These are phyloP conservation scores for Luffia ferchaultella DNA, from an alignment of 2,888 invertebrate species.

Conservation along the genomic window DNA sequence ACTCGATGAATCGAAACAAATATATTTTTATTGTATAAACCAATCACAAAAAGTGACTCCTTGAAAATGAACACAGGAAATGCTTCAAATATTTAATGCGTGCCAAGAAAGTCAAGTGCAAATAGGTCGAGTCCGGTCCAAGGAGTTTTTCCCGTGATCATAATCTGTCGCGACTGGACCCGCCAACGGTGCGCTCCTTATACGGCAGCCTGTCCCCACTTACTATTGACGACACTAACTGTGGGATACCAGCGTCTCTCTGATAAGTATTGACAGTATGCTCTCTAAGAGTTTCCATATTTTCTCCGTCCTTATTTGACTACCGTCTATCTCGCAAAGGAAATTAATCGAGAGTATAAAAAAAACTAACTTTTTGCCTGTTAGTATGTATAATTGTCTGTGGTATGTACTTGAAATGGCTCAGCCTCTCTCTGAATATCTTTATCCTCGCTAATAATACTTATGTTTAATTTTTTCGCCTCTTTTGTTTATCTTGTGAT, in stretches of 20 bases:
- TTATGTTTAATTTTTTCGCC: too few relatives aligned
- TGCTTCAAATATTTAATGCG: background rate
- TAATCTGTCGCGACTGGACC: constrained; percentile 34
- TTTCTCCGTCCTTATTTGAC: constrained; percentile 40
- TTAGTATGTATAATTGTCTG: too few relatives aligned
- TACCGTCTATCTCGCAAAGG: constrained; percentile 1
- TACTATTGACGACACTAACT: constrained; percentile 43
- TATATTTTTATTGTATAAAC: too few relatives aligned
- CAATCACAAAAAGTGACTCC: too few relatives aligned
- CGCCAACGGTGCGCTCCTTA: constrained; percentile 39
- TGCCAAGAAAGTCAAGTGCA: constrained; percentile 13
- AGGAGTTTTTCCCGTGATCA: constrained; percentile 54
- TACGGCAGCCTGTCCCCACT: constrained; percentile 48
- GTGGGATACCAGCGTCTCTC: constrained; percentile 45
- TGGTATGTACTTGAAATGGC: too few relatives aligned
- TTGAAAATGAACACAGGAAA: background rate
- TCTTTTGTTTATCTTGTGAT: too few relatives aligned
- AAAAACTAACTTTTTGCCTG: too few relatives aligned
- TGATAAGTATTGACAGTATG: constrained; percentile 32
- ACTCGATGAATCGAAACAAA: too few relatives aligned
- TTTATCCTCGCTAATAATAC: too few relatives aligned
- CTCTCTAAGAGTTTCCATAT: constrained; percentile 46
- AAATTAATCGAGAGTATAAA: too few relatives aligned
- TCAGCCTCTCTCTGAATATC: too few relatives aligned
- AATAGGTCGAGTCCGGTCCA: constrained; percentile 56